Evolutionary conservation across 2,797 vertebrate genomes (phyloP), one percentile per base, ranked within the genome.

Genomic region (Sebastes nivosus): DNA sequence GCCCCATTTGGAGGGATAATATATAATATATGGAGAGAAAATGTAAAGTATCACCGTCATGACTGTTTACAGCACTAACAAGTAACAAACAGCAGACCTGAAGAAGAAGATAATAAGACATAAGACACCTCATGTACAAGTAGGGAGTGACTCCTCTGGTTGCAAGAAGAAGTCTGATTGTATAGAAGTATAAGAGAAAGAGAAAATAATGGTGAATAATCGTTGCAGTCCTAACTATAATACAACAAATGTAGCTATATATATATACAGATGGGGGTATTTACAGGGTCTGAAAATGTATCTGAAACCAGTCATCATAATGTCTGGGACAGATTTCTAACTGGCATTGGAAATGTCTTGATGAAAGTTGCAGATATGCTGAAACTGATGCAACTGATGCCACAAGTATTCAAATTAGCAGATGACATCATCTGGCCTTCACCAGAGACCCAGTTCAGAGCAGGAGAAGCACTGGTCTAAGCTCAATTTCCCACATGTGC

Each of bases 391-490:
- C 72, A 75, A 79, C 75, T 71, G 82, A 78, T 70, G 75, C 90
- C 89, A 65, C 91, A 90, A 87, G 54, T 80, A 90, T 91, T 71
- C 75, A 89, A 84, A 92, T 90, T 54, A 88, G 72, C 75, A 54
- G 59, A 84, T 90, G 89, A 91, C 86, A 86, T 92, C 90, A 91
- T 80, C 64, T n/a, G 13, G 78, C n/a, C 58, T 72, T 75, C 24
- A 38, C 75, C 67, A 74, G 46, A 74, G 84, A 71, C 36, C 27
- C 36, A 24, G 61, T 46, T 64, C 46, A n/a, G 58, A 78, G 59
- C 60, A 42, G 75, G 9, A 71, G 54, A 72, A 66, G 55, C n/a
- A 2, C 59, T 72, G 25, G 22, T 77, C 46, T 36, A 24, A 82
- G 80, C 72, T 66, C 65, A 7, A 29, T 80, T 86, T 84, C 81